Evolutionary conservation across 2,797 vertebrate genomes (phyloP), one percentile per base, ranked within the genome.

Genomic region (Gymnodraco acuticeps): DNA sequence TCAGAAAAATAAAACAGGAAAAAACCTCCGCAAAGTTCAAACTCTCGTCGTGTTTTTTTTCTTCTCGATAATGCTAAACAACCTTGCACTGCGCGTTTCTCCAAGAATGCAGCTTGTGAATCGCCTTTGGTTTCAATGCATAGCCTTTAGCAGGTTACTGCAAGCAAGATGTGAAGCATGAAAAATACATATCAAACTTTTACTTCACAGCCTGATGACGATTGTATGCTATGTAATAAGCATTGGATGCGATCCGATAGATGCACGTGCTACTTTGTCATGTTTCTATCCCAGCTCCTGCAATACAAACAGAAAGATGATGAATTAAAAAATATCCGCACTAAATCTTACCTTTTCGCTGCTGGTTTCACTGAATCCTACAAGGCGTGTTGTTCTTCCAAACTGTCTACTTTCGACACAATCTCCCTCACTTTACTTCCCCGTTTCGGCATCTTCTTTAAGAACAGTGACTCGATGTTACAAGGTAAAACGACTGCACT

Each of bases 341-440:
- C 13, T 8, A 6, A 66, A 75, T 65, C 48, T 45, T 45, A 78
- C 17, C 19, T 41, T 55, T 41, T 61, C 43, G 16, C 58, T 62
- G 11, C 59, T 60, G 58, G 45, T 68, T 20, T 56, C 0, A 19
- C 13, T 50, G 74, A 59, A 42, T 88, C 61, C 73, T 79, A 83
- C 41, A 75, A 38, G 54, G 65, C 75, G 51, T 83, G 58, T 70
- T 68, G 19, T 47, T 75, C 27, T 67, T 55, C 78, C 60, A 80
- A 82, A 83, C 61, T 71, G 68, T 84, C 62, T 69, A 3, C 73
- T 73, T 67, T 48, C 61, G 75, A 41, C 67, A 27, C 20, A 42
- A 43, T 77, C 75, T 64, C 48, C 42, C 61, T 86, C 88, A 92
- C 87, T 92, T 92, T 92, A 86, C 73, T 73, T 65, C 41, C 86